These are phyloP conservation scores for Silvanus unidentatus DNA, from an alignment of 2,888 invertebrate species.

Conservation along the genomic window DNA sequence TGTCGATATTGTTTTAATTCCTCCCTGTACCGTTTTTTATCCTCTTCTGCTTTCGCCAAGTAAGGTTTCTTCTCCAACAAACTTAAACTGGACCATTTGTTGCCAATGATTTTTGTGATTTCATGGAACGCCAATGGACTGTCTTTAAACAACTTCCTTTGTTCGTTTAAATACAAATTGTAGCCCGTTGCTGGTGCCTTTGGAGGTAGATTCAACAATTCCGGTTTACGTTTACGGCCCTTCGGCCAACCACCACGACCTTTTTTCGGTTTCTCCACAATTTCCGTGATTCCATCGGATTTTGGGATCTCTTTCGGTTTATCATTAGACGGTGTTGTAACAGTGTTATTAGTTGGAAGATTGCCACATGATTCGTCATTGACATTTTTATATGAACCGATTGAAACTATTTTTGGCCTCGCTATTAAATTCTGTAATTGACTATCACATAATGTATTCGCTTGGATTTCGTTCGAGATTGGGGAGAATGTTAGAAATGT, in stretches of 20 bases:
- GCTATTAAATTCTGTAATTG: conserved; percentile 15
- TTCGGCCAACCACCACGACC: conserved; percentile 57
- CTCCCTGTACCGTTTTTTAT: conserved; percentile 52
- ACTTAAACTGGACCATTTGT: conserved; percentile 53
- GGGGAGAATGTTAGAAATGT: conserved; percentile 23
- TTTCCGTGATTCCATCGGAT: neutral
- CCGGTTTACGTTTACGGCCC: conserved; percentile 53
- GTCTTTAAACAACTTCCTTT: conserved; percentile 51
- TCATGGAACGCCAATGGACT: conserved; percentile 50
- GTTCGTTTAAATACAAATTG: conserved; percentile 52
- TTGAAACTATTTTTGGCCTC: conserved; percentile 18
- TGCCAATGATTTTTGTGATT: conserved; percentile 50
- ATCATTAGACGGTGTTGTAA: neutral
- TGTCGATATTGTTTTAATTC: conserved; percentile 53
- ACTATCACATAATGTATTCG: conserved; percentile 18
- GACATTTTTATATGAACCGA: conserved; percentile 5
- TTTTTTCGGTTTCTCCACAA: conserved; percentile 38
- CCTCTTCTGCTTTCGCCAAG: conserved; percentile 51
- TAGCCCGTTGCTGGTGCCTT: conserved; percentile 56
- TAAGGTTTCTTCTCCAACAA: conserved; percentile 52
- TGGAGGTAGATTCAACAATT: conserved; percentile 48
- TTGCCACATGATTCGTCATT: neutral
- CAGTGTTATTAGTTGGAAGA: conserved; percentile 9
- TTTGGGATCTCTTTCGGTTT: neutral
- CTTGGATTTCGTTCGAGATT: conserved; percentile 19